A percentile compares a stretch with the other conserved stretches of the same genome.
Conservation (phyloP, 2,888 invertebrate species). For the Bembecia ichneumoniformis region DNA sequence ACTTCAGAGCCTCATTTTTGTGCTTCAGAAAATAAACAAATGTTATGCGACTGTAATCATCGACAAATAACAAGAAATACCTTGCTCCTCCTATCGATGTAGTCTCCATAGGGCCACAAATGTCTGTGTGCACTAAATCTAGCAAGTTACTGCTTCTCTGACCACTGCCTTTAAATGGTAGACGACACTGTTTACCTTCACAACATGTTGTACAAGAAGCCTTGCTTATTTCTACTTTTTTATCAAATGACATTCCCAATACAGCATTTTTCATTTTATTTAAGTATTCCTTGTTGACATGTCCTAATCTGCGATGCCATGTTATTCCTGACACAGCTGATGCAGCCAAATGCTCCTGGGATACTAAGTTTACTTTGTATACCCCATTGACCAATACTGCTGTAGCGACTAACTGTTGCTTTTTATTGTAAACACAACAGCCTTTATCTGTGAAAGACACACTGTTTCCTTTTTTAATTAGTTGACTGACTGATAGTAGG, state of each 20-base stretch:
- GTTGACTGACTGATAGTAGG: conserved; percentile 11
- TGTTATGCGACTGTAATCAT: conserved; percentile 22
- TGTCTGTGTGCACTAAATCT: conserved; percentile 8
- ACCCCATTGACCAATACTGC: conserved; percentile 2
- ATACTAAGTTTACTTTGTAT: conserved; percentile 1
- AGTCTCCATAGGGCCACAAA: no score
- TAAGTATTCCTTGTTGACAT: conserved; percentile 9
- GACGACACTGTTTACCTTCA: conserved; percentile 20
- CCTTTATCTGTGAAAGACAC: conserved; percentile 5
- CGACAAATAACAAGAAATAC: conserved; percentile 26
- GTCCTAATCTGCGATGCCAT: conserved; percentile 14
- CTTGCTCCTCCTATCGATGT: conserved; percentile 10
- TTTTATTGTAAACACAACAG: conserved; percentile 10
- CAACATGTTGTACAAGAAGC: conserved; percentile 13
- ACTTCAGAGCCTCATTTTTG: conserved; percentile 20
- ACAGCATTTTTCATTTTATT: conserved; percentile 11
- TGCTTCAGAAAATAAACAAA: conserved; percentile 23
- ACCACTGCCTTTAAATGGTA: conserved; percentile 16
- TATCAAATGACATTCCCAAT: conserved; percentile 8
- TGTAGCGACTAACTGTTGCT: conserved; percentile 1
- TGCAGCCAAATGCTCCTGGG: conserved; percentile 7
- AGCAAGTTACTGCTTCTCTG: conserved; percentile 13
- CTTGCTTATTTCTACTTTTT: conserved; percentile 9
- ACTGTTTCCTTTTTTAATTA: conserved; percentile 12
- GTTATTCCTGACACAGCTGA: conserved; percentile 6